A percentile compares a stretch with the other conserved stretches of the same genome.
phyloP scores from a whole-genome alignment of 2,888 invertebrate species.

The Alitta virens region DNA sequence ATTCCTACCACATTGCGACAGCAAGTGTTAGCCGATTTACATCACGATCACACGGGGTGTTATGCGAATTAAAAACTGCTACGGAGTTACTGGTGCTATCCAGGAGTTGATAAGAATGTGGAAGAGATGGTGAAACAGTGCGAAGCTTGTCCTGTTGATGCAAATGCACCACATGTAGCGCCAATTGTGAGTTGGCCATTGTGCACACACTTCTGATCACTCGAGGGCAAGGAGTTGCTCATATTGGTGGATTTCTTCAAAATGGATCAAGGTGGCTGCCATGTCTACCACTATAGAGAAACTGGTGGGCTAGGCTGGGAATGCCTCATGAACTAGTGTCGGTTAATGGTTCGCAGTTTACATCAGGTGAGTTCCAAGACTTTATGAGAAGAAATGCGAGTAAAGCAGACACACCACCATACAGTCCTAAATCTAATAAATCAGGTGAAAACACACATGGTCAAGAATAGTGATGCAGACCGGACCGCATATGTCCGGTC shows the following conservation, averaged over 20 bases:
- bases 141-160: not conserved
- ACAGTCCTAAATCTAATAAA: not conserved
- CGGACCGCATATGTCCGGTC: too few relatives aligned
- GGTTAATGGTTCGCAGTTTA: not conserved
- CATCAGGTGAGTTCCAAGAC: not conserved
- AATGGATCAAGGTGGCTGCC: not conserved
- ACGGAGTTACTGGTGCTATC: slow-evolving; percentile 8
- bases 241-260: not conserved
- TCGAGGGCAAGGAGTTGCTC: not conserved
- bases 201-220: not conserved
- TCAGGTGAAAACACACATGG: not conserved
- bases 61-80: not conserved
- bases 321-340: not conserved
- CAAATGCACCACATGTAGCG: not conserved
- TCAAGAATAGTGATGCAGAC: too few relatives aligned
- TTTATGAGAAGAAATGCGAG: slow-evolving; percentile 4
- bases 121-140: slow-evolving; percentile 1
- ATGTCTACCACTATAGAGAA: not conserved
- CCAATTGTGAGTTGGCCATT: not conserved
- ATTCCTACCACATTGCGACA: not conserved
- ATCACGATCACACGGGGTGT: slow-evolving; percentile 4
- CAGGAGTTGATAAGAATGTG: not conserved
- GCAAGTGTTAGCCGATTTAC: not conserved
- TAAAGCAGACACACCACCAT: not conserved
- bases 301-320: not conserved